phyloP scores from a whole-genome alignment of 2,113 vertebrate species.

The Osmerus mordax region DNA sequence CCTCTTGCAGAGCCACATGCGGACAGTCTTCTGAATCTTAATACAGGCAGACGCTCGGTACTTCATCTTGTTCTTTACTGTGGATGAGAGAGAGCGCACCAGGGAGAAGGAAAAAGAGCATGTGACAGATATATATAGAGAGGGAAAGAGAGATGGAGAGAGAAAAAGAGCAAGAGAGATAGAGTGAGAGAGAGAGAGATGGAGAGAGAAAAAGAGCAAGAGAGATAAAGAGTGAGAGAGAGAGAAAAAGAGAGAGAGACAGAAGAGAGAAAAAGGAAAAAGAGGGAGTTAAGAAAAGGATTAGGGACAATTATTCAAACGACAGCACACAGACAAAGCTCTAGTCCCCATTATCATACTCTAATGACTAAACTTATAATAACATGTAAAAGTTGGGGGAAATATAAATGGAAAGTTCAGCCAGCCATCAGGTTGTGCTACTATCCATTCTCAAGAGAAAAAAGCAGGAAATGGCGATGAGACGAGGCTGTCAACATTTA shows the following conservation, averaged over 20 bases:
- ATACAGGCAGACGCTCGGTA: slow-evolving; percentile 92
- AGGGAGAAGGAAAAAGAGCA: background rate
- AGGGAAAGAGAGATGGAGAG: background rate
- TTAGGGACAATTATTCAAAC: background rate
- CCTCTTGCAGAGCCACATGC: slow-evolving; percentile 97
- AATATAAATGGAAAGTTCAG: slow-evolving; percentile 14
- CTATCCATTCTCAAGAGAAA: background rate
- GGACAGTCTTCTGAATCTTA: slow-evolving; percentile 95
- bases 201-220: background rate
- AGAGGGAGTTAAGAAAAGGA: background rate
- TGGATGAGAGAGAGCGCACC: slow-evolving; percentile 5
- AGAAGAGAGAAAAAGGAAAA: background rate
- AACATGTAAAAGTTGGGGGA: slow-evolving; percentile 4
- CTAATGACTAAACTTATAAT: slow-evolving; percentile 1
- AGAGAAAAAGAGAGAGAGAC: background rate
- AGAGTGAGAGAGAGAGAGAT: background rate
- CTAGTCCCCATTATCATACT: background rate
- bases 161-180: background rate
- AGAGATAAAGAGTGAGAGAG: background rate
- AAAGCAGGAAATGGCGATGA: slow-evolving; percentile 14
- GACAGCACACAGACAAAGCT: background rate
- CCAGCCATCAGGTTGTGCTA: background rate
- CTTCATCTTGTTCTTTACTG: slow-evolving; percentile 95
- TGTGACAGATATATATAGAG: background rate
- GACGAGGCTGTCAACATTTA: slow-evolving; percentile 25